Base-by-base conservation (phyloP, 2,888 invertebrate genomes). In the Heliconius ismenius region DNA sequence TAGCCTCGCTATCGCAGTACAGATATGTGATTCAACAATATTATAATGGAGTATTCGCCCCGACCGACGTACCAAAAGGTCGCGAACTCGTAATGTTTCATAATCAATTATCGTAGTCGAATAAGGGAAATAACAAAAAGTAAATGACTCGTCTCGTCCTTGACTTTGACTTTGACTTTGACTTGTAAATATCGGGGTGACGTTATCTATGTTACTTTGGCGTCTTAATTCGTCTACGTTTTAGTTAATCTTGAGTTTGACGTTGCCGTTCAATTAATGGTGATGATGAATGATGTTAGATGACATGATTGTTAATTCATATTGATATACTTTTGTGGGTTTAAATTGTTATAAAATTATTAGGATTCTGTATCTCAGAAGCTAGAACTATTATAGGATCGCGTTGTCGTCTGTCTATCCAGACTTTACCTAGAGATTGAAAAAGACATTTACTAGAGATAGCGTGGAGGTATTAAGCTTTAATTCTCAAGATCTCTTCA, bases 161-260 rank as follows among this genome's bases (percentile, higher is more conserved):
- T 92, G 92, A 92, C 91, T 90, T 90, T 91, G 92, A 92, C 91
- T 90, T 90, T 91, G 92, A 92, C 91, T 90, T 88, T 88, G 87
- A 89, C 89, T 87, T 87, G 87, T 88, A 87, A 90, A 92, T 90
- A 92, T 91, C 88, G 88, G 87, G 85, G 86, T 85, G 86, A 87
- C 49, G 87, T 90, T 89, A 90, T 90, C 90, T 88, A 32, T 32
- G 32, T 32, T 7, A 83, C 54, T 63, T 76, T 11, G 58, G 21
- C 26, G 63, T 62, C 7, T 43, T 67, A 24, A 7, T 36, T 65
- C 36, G 39, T 39, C 24, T 39, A 39, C 65, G 39, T 39, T 39
- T 15, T n/a, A 65, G 49, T 10, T 54, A 39, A 76, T 76, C 58
- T 39, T 60, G 43, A 43, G 43, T 76, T 65, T 73, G 54, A 65